A percentile compares a stretch with the other conserved stretches of the same genome.
Evolutionary conservation across 1,140 invertebrate genomes (phyloP).

Genomic region (Elymnias hypermnestra): DNA sequence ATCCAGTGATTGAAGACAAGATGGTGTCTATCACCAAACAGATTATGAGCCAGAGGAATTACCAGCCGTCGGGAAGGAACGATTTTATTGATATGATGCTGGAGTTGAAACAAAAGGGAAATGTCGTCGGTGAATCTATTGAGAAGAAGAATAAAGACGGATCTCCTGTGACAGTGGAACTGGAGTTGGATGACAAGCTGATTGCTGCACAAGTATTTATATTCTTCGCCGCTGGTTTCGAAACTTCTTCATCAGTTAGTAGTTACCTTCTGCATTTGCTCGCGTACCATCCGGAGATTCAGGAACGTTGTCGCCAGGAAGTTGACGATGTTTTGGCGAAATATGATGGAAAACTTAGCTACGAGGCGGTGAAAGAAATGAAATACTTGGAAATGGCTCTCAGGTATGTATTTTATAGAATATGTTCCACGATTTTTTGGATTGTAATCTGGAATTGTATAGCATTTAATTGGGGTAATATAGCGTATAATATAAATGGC

Average conservation of each 20-base stretch:
- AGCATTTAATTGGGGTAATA: too few species aligned
- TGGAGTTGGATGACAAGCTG: slow-evolving; percentile 14
- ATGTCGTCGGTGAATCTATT: slow-evolving; percentile 15
- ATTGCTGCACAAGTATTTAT: slow-evolving; percentile 18
- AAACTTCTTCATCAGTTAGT: slow-evolving; percentile 16
- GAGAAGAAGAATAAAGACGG: slow-evolving; percentile 8
- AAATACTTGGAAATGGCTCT: slow-evolving; percentile 18
- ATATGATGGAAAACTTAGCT: slow-evolving; percentile 14
- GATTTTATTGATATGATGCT: slow-evolving; percentile 24
- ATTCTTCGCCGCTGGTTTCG: slow-evolving; percentile 20
- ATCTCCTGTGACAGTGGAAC: slow-evolving; percentile 3
- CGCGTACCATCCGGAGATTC: slow-evolving; percentile 12
- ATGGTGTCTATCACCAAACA: slow-evolving; percentile 5
- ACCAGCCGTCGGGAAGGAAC: slow-evolving; percentile 16
- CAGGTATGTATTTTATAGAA: too few species aligned
- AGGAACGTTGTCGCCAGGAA: slow-evolving; percentile 8
- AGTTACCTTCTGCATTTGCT: slow-evolving; percentile 14
- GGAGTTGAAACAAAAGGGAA: slow-evolving; percentile 15
- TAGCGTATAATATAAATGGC: too few species aligned
- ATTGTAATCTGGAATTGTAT: not conserved
- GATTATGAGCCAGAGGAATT: slow-evolving; percentile 14
- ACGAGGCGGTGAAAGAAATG: slow-evolving; percentile 18
- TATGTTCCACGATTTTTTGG: too few species aligned
- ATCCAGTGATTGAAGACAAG: slow-evolving; percentile 7
- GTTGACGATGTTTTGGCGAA: slow-evolving; percentile 12